Conservation (phyloP, 2,888 invertebrate species). For the Ophion slaviceki region DNA sequence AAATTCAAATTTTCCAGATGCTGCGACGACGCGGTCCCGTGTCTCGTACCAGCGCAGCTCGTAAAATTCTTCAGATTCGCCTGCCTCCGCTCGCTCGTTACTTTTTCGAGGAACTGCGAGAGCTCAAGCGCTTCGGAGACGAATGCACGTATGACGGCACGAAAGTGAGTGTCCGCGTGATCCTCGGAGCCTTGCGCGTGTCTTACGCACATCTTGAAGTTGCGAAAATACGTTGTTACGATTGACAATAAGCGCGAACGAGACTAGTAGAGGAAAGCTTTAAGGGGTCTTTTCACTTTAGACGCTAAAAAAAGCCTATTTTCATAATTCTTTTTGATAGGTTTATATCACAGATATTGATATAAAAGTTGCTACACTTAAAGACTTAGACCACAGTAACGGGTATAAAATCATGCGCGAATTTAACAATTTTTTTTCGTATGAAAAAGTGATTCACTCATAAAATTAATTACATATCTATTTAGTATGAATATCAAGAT, state of each 20-base stretch:
- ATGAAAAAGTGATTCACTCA: no score
- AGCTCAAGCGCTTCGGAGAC: constrained; percentile 96
- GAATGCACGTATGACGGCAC: constrained; percentile 95
- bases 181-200: constrained; percentile 84
- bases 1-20: constrained; percentile 93
- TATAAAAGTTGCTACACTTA: no score
- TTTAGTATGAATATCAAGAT: no score
- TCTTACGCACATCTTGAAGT: constrained; percentile 84
- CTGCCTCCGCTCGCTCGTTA: constrained; percentile 86
- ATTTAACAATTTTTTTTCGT: no score
- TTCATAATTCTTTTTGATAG: no score
- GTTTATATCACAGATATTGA: no score
- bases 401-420: no score
- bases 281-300: no score
- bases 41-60: constrained; percentile 86
- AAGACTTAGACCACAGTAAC: no score
- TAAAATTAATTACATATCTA: no score
- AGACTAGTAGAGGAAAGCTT: not conserved
- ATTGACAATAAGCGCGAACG: constrained; percentile 17
- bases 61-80: constrained; percentile 80
- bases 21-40: constrained; percentile 86
- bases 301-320: no score
- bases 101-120: constrained; percentile 94
- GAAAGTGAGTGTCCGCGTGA: constrained; percentile 92
- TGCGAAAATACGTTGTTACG: not conserved